phyloP scores from a whole-genome alignment of 2,113 vertebrate species.

The Tapirus terrestris region DNA sequence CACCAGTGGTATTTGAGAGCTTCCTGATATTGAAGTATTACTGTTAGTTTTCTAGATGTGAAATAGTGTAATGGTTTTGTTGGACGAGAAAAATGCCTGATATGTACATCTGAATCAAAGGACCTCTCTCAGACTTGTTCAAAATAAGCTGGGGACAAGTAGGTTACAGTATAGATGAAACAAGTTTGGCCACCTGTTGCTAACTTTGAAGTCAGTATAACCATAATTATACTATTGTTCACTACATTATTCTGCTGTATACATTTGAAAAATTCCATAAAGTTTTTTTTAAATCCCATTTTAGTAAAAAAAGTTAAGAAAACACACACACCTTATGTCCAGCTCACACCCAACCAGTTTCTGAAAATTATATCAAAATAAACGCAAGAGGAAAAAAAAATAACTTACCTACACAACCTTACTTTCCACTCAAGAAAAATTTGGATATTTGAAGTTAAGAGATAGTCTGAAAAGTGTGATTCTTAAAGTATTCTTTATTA shows the following conservation, averaged over 20 bases:
- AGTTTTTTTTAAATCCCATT: neutral
- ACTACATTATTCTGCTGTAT: neutral
- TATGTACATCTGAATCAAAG: neutral
- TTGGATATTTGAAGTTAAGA: constrained; percentile 52
- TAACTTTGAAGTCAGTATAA: neutral
- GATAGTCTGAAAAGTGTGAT: constrained; percentile 72
- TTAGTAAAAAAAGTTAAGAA: neutral
- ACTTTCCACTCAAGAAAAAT: constrained; percentile 33
- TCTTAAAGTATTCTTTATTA: constrained; percentile 94
- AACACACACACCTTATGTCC: neutral
- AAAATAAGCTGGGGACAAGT: neutral
- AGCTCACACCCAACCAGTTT: neutral
- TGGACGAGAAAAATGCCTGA: neutral
- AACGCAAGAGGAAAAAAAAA: neutral
- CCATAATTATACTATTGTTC: neutral
- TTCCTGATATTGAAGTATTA: neutral
- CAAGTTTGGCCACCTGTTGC: neutral
- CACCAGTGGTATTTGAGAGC: neutral
- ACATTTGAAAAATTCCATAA: constrained; percentile 3
- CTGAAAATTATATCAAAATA: constrained; percentile 19
- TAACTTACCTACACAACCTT: neutral
- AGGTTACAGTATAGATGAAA: neutral
- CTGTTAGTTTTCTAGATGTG: neutral
- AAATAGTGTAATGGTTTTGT: neutral
- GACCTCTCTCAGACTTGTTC: neutral